Evolutionary conservation across 2,888 invertebrate species (phyloP).

Genomic region (Tillus elongatus): DNA sequence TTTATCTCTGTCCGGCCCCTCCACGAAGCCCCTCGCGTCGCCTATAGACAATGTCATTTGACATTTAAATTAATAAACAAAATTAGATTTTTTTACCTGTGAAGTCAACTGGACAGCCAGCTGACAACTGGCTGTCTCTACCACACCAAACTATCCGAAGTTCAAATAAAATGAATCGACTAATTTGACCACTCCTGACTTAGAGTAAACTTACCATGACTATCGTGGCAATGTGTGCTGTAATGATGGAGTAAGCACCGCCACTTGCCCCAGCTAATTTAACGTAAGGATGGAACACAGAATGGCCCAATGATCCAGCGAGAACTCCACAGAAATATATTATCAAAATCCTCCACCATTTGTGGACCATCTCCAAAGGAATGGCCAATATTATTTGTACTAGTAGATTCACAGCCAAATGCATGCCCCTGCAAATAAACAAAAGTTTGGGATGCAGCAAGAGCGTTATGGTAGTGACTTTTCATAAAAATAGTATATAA

Average conservation of each 20-base stretch:
- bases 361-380: constrained; percentile 91
- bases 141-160: no score
- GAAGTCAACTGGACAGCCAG: no score
- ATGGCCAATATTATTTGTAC: constrained; percentile 88
- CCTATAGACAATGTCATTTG: no score
- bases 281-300: constrained; percentile 64
- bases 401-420: constrained; percentile 78
- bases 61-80: no score
- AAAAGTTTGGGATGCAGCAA: not conserved
- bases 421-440: constrained; percentile 55
- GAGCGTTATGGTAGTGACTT: not conserved
- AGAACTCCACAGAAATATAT: constrained; percentile 76
- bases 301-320: constrained; percentile 73
- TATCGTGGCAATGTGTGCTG: constrained; percentile 86
- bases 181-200: not conserved
- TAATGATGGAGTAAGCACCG: constrained; percentile 85
- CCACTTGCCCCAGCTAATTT: constrained; percentile 86
- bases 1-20: no score
- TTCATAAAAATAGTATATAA: no score
- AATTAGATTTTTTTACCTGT: no score
- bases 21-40: no score
- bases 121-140: no score
- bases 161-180: constrained; percentile 2
- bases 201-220: constrained; percentile 54
- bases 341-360: constrained; percentile 80